phyloP scores from a whole-genome alignment of 2,888 invertebrate species.

The Diloba caeruleocephala region DNA sequence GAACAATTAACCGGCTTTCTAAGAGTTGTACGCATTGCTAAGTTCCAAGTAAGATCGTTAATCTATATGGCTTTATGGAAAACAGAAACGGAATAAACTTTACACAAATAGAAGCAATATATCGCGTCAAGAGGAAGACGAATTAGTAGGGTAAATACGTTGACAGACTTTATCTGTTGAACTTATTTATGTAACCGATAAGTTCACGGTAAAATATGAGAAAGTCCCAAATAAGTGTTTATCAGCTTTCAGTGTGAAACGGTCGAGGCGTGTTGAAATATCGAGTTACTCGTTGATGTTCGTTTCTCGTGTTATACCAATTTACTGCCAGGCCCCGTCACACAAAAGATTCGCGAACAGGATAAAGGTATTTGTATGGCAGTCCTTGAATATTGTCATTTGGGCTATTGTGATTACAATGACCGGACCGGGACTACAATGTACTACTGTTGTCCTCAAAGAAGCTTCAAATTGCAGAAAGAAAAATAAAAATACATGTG shows the following conservation, averaged over 20 bases:
- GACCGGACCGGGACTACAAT: constrained; percentile 49
- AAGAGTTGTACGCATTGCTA: constrained; percentile 14
- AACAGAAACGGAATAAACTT: constrained; percentile 19
- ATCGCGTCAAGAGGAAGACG: constrained; percentile 56
- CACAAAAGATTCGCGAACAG: constrained; percentile 64
- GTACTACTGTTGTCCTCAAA: constrained; percentile 54
- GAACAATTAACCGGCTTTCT: constrained; percentile 41
- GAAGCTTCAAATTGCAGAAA: constrained; percentile 48
- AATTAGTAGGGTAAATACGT: constrained; percentile 63
- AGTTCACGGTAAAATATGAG: constrained; percentile 56
- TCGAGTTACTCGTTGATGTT: constrained; percentile 35
- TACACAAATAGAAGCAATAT: constrained; percentile 50
- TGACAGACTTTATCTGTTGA: constrained; percentile 63
- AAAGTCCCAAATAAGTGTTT: constrained; percentile 54
- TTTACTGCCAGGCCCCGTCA: constrained; percentile 29
- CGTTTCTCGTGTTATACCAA: constrained; percentile 2
- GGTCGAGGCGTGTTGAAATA: constrained; percentile 27
- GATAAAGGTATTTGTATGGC: constrained; percentile 64
- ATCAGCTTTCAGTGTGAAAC: constrained; percentile 47
- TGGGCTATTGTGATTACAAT: constrained; percentile 61
- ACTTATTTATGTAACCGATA: constrained; percentile 69
- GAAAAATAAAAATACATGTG: constrained; percentile 18
- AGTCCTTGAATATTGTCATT: constrained; percentile 69
- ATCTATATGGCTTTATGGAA: constrained; percentile 24
- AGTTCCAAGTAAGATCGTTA: constrained; percentile 27